Percentiles rank a stretch among this genome's conserved stretches.
Evolutionary conservation across 2,888 invertebrate genomes (phyloP).

Genomic region (Metalampra italica): DNA sequence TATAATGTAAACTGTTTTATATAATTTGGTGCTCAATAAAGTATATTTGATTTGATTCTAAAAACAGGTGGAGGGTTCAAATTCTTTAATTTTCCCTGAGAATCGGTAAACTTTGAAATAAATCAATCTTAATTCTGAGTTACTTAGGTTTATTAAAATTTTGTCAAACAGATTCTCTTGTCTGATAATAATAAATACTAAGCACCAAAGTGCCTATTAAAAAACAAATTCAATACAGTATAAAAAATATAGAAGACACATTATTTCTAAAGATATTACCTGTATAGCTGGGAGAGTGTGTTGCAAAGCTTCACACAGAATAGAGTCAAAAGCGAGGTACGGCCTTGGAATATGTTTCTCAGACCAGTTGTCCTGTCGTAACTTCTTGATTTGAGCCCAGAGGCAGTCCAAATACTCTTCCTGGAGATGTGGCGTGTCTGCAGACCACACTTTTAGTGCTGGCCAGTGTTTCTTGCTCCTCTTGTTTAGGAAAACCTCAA

Average conservation of each 20-base stretch:
- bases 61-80: too few relatives aligned
- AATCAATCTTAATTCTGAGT: too few relatives aligned
- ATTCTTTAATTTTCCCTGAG: too few relatives aligned
- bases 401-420: conserved; percentile 98
- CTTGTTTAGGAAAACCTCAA: conserved; percentile 94
- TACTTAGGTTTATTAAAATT: too few relatives aligned
- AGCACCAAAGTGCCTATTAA: too few relatives aligned
- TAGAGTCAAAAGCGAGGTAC: conserved; percentile 96
- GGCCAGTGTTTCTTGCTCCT: conserved; percentile 95
- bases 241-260: background rate
- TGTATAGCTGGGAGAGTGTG: conserved; percentile 94
- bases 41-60: too few relatives aligned
- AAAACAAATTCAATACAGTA: background rate
- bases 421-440: conserved; percentile 96
- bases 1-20: too few relatives aligned
- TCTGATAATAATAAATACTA: background rate
- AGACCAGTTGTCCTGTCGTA: conserved; percentile 96
- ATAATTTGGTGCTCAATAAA: too few relatives aligned
- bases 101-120: too few relatives aligned
- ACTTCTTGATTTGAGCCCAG: conserved; percentile 90
- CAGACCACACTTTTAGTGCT: conserved; percentile 95
- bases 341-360: conserved; percentile 97
- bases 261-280: conserved; percentile 29
- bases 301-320: conserved; percentile 96
- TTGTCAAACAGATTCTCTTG: too few relatives aligned